These are phyloP conservation scores for Ifrita kowaldi DNA, from an alignment of 2,113 vertebrate species.

Conservation along the genomic window DNA sequence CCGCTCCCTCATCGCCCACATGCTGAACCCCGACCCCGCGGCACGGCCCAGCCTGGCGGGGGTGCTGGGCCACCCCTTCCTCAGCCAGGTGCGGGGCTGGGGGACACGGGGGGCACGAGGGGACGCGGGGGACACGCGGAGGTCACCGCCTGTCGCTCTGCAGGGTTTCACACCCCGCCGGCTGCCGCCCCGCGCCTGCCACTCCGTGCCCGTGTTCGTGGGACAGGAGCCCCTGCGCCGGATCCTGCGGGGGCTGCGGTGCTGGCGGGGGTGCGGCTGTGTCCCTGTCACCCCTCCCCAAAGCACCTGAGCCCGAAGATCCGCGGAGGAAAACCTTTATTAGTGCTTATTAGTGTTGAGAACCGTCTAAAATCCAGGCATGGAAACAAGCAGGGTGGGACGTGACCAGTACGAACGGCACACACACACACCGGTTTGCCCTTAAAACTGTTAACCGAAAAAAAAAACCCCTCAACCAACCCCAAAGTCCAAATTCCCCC, in stretches of 20 bases:
- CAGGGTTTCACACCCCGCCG: constrained; percentile 65
- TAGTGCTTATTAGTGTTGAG: neutral
- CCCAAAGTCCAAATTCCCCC: neutral
- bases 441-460: neutral
- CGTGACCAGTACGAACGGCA: neutral
- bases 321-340: constrained; percentile 19
- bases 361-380: constrained; percentile 18
- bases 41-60: constrained; percentile 49
- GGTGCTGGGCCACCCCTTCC: constrained; percentile 55
- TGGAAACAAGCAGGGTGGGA: neutral
- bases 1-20: constrained; percentile 13
- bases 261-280: neutral
- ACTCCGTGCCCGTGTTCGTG: constrained; percentile 10
- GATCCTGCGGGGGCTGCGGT: constrained; percentile 25
- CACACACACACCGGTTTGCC: neutral
- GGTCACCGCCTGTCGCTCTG: rapidly evolving
- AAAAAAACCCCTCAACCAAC: neutral
- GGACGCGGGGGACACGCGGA: neutral
- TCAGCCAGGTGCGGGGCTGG: constrained; percentile 36
- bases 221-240: neutral
- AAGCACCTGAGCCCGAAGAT: neutral
- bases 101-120: rapidly evolving
- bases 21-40: constrained; percentile 22
- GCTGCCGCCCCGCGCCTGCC: constrained; percentile 50
- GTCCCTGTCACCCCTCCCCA: neutral